These are phyloP conservation scores for Malthinus seriepunctatus DNA, from an alignment of 2,888 invertebrate species.

Conservation along the genomic window DNA sequence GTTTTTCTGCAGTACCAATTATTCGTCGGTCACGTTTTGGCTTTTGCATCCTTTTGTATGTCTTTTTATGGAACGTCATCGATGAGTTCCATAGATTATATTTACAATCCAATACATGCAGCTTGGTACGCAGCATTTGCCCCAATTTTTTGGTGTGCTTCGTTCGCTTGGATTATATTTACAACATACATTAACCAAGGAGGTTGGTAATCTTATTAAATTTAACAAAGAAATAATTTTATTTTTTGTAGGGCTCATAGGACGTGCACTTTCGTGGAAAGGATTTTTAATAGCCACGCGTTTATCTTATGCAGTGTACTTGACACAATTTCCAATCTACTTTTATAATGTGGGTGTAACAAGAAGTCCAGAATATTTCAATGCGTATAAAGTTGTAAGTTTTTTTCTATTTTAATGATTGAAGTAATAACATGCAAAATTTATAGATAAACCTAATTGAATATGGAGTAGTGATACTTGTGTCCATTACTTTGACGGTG, in stretches of 20 bases:
- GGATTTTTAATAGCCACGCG: constrained; percentile 68
- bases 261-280: constrained; percentile 61
- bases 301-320: constrained; percentile 70
- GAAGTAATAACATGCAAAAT: not conserved
- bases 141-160: constrained; percentile 69
- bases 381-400: constrained; percentile 60
- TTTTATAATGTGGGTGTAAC: constrained; percentile 70
- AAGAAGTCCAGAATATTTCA: constrained; percentile 61
- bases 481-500: not conserved
- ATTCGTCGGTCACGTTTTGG: constrained; percentile 61
- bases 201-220: constrained; percentile 47
- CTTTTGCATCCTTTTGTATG: constrained; percentile 56
- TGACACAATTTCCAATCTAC: constrained; percentile 73
- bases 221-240: not conserved
- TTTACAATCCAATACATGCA: constrained; percentile 65
- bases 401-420: not conserved
- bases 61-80: constrained; percentile 65
- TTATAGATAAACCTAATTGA: constrained; percentile 17
- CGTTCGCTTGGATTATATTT: constrained; percentile 70
- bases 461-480: not conserved
- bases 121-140: constrained; percentile 72
- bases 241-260: constrained; percentile 57
- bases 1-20: constrained; percentile 52
- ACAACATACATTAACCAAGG: constrained; percentile 65
- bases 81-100: constrained; percentile 66